Base-by-base conservation (phyloP, 2,888 invertebrate genomes). In the Tetramorium bicarinatum region DNA sequence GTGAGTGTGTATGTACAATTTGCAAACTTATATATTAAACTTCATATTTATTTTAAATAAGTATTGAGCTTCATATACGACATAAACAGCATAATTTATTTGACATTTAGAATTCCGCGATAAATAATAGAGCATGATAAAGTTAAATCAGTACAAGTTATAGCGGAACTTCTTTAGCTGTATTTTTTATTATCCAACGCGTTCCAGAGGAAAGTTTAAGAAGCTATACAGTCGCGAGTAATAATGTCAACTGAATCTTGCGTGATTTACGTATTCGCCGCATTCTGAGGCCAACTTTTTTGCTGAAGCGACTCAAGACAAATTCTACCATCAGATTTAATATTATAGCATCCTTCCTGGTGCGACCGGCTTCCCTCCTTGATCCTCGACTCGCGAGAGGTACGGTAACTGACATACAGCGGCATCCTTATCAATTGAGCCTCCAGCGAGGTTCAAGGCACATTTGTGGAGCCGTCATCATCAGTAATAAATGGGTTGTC, bases 341-440 rank as follows among this genome's bases (percentile, higher is more conserved):
- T 64, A 64, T 84, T 79, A 11, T 79, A 88, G 87, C 83, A 82
- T 85, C 61, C 54, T 79, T 61, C 38, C 9, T n/a, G 56, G 9
- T 11, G 18, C 79, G 11, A 1, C 0, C 44, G 1, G 0, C 64
- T 67, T 9, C 75, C 47, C 1, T 66, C 8, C 76, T 77, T 13
- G 86, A 85, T 34, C 41, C 91, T 44, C 89, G 93, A 25, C 94
- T 95, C 75, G 94, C 95, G 0, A 95, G 95, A 13, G 95, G 95
- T 47, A 86, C 85, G 52, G 69, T 84, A 47, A 93, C 92, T 8
- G 87, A 89, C n/a, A 95, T 95, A 84, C 87, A 89, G 71, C 64
- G 92, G 18, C 92, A 94, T 84, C 95, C 95, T 13, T 90, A 95
- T 87, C 95, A 95, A 93, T 91, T 94, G 80, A 91, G 91, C 76